Base-by-base conservation (phyloP, 2,888 invertebrate species). In the Zhengitettix transpicula region DNA sequence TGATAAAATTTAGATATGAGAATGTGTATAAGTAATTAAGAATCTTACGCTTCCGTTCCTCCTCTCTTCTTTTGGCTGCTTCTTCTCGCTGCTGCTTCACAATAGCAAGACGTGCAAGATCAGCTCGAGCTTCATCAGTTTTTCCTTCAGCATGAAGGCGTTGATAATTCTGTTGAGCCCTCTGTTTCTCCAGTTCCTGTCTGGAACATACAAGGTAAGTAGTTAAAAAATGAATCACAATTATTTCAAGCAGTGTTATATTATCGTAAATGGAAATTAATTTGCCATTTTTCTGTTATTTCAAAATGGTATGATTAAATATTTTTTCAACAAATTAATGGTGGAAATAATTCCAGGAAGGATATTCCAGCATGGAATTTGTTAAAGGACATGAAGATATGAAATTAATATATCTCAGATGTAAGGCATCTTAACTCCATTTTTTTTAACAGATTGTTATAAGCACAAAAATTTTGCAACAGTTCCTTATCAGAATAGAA, bases 21-120 rank as follows among this genome's bases (percentile, higher is more conserved):
- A 10, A 17, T n/a, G 28, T 1, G 0, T 10, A 15, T 10, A 47
- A 10, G n/a, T 51, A 42, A 16, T n/a, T n/a, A 53, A 40, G 16
- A 63, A 47, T 14, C 71, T 77, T 77, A 72, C 84, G 81, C 75
- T 85, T 84, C 68, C 82, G 84, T 65, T 96, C 96, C 9, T 83
- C 84, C 69, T 95, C 96, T 56, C 93, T 80, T 69, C 88, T 84
- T 67, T 88, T 88, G n/a, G 93, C 92, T 0, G 95, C 95, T 67
- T 97, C 96, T 69, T 94, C 96, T 15, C 97, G 78, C 73, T 97
- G 94, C 72, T 96, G 93, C 62, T 89, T 84, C 67, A 98, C 92
- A 67, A 97, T 87, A 5, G 96, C 96, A 67, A 98, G 79, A 59
- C 97, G 77, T 8, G 96, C 97, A 56, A 98, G 77, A 76, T 98